These are phyloP conservation scores for Litoditis marina DNA, from an alignment of 2,888 invertebrate genomes.

Conservation along the genomic window DNA sequence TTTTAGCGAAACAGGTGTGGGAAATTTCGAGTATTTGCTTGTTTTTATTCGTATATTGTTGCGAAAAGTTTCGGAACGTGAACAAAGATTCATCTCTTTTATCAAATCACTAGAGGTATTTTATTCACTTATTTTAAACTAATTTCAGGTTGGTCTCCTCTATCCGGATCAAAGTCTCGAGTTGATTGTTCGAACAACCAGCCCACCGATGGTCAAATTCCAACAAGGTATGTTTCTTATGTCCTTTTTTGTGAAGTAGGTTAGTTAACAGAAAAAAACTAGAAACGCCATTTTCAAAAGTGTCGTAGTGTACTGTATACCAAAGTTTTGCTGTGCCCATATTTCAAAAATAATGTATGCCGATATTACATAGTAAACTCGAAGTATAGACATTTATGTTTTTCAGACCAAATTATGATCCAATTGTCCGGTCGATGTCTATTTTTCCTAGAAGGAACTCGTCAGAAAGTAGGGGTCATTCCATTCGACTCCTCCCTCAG, in stretches of 20 bases:
- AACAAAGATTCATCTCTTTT: no score
- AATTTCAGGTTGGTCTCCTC: constrained; percentile 30
- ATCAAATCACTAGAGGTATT: no score
- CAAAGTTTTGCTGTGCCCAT: no score
- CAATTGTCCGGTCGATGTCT: constrained; percentile 32
- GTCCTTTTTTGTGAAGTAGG: no score
- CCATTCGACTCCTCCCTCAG: constrained; percentile 32
- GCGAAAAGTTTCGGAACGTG: no score
- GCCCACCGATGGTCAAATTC: constrained; percentile 31
- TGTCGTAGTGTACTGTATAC: no score
- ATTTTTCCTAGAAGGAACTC: constrained; percentile 43
- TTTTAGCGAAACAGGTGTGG: no score
- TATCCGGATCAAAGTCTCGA: constrained; percentile 41
- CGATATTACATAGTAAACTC: not conserved
- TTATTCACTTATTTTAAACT: no score
- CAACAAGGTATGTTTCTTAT: constrained; percentile 29
- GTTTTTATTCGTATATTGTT: no score
- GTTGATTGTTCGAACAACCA: constrained; percentile 38
- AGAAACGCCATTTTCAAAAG: no score
- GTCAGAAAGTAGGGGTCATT: constrained; percentile 42
- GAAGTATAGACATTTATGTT: not conserved
- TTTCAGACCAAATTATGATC: constrained; percentile 26
- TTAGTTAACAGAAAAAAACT: no score
- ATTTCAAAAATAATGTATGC: not conserved
- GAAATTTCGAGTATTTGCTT: no score